Percentiles rank a stretch among this genome's conserved stretches.
phyloP scores from a whole-genome alignment of 2,797 vertebrate genomes.

The Chelidonichthys spinosus region DNA sequence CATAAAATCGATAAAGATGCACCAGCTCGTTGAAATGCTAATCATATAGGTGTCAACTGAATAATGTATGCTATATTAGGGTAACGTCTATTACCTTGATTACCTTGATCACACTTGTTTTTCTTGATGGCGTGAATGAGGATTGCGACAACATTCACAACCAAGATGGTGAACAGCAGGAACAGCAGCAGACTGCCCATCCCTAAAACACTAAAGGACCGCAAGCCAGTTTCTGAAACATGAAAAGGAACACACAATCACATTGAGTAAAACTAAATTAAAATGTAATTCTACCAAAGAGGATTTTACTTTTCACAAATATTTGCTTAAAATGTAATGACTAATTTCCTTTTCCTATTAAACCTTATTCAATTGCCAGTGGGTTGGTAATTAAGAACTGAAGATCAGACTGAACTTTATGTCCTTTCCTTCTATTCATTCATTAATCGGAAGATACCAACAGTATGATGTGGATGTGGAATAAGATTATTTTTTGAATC shows the following conservation, averaged over 20 bases:
- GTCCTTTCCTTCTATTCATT: neutral
- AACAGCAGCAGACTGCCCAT: rapidly evolving
- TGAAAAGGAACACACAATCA: neutral
- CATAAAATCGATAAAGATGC: neutral
- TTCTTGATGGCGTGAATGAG: conserved; percentile 18
- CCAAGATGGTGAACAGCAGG: conserved; percentile 9
- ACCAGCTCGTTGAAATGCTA: neutral
- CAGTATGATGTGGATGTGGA: no score
- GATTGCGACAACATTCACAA: neutral
- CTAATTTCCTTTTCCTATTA: neutral
- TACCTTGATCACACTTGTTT: conserved; percentile 11
- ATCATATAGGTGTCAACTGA: neutral
- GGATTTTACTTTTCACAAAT: neutral
- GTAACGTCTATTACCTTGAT: conserved; percentile 21
- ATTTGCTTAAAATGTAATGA: neutral
- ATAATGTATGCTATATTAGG: neutral
- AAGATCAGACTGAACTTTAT: neutral
- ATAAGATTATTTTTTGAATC: neutral
- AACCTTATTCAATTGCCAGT: neutral
- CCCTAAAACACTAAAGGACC: neutral
- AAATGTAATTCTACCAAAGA: neutral
- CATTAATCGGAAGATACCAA: neutral
- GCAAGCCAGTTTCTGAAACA: neutral
- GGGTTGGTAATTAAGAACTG: neutral
- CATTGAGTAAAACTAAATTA: neutral